A percentile compares a stretch with the other conserved stretches of the same genome.
These are phyloP conservation scores for Bombyx huttoni DNA, from an alignment of 2,888 invertebrate genomes.

Conservation along the genomic window DNA sequence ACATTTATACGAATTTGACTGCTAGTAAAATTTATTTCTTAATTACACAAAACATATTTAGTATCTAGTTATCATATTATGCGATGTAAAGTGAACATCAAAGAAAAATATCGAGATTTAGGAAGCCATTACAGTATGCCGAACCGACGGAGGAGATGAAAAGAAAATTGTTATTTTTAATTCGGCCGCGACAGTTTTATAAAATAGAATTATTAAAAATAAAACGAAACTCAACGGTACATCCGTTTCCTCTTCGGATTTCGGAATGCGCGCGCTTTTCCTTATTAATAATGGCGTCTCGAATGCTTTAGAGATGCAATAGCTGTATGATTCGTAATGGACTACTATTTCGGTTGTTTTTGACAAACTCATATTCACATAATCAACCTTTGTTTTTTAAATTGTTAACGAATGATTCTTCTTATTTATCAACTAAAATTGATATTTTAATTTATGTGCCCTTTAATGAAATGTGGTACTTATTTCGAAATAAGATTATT, in stretches of 20 bases:
- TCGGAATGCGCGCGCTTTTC: slow-evolving; percentile 30
- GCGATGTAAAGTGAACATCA: slow-evolving; percentile 35
- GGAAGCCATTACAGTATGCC: slow-evolving; percentile 36
- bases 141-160: slow-evolving; percentile 45
- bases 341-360: no score
- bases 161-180: slow-evolving; percentile 50
- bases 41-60: slow-evolving; percentile 6
- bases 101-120: slow-evolving; percentile 31
- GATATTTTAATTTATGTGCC: no score
- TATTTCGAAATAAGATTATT: no score
- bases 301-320: slow-evolving; percentile 21
- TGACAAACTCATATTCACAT: no score
- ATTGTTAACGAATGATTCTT: no score
- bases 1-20: background rate
- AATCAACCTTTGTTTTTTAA: no score
- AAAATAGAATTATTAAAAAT: slow-evolving; percentile 61
- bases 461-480: no score
- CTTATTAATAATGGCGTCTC: slow-evolving; percentile 29
- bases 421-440: no score
- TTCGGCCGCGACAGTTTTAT: slow-evolving; percentile 45
- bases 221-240: slow-evolving; percentile 40
- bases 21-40: slow-evolving; percentile 5
- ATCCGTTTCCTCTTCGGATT: slow-evolving; percentile 58
- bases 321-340: no score
- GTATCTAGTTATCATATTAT: slow-evolving; percentile 15